Percentiles rank a stretch among this genome's conserved stretches.
Conservation (phyloP, 2,888 invertebrate species). For the Blastobasis lacticolella region DNA sequence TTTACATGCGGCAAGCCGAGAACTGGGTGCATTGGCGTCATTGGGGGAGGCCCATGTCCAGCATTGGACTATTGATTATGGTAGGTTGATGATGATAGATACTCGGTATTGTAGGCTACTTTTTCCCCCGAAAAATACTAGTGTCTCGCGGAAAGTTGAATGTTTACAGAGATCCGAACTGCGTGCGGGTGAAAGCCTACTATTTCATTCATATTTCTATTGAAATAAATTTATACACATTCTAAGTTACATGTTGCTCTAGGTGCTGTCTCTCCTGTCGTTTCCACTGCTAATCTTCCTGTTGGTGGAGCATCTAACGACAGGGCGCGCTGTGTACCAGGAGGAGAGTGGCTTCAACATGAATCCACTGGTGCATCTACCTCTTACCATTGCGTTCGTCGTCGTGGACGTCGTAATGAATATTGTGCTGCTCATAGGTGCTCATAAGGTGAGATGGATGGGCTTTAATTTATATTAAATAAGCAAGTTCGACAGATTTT, state of each 20-base stretch:
- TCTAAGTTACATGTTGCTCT: slow-evolving; percentile 14
- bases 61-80: not conserved
- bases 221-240: no score
- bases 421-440: slow-evolving; percentile 35
- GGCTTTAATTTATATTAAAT: no score
- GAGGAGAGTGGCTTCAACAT: slow-evolving; percentile 12
- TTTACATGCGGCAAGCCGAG: no score
- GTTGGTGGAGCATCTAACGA: slow-evolving; percentile 33
- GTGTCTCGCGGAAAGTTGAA: not conserved
- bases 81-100: not conserved
- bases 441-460: slow-evolving; percentile 31
- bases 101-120: not conserved
- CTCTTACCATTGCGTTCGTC: slow-evolving; percentile 31
- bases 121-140: not conserved
- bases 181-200: no score
- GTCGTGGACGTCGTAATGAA: slow-evolving; percentile 35
- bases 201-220: not conserved
- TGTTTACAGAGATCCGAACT: no score
- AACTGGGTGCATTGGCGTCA: no score
- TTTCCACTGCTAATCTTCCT: slow-evolving; percentile 39
- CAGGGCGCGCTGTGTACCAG: slow-evolving; percentile 12
- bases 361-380: slow-evolving; percentile 32
- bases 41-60: no score
- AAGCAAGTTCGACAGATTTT: no score
- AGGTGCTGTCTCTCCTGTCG: slow-evolving; percentile 40